These are phyloP conservation scores for Trissoscelio sp. DNA, from an alignment of 2,888 invertebrate genomes.

Conservation along the genomic window DNA sequence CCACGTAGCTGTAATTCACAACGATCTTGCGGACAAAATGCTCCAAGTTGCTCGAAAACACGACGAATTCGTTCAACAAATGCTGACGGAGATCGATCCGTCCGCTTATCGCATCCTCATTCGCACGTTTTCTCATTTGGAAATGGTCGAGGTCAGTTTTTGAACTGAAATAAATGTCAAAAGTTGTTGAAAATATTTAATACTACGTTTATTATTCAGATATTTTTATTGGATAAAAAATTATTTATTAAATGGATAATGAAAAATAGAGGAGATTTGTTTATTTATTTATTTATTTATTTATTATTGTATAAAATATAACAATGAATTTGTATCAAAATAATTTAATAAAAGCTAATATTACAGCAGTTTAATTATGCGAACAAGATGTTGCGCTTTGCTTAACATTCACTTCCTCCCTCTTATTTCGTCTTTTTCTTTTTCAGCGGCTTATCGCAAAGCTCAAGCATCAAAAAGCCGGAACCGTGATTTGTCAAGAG, in stretches of 20 bases:
- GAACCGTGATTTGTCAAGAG: slow-evolving; percentile 73
- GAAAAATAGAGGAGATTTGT: too few relatives aligned
- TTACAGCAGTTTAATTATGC: slow-evolving; percentile 10
- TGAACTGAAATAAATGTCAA: too few relatives aligned
- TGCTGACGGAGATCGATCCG: slow-evolving; percentile 74
- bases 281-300: too few relatives aligned
- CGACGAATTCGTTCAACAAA: slow-evolving; percentile 71
- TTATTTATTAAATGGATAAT: too few relatives aligned
- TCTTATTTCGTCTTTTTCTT: slow-evolving; percentile 21
- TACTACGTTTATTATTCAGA: too few relatives aligned
- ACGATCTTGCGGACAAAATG: slow-evolving; percentile 73
- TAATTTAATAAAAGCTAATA: too few relatives aligned
- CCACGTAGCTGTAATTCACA: slow-evolving; percentile 77
- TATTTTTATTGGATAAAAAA: too few relatives aligned
- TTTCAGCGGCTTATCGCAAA: slow-evolving; percentile 72
- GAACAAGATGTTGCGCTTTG: not conserved
- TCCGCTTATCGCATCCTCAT: slow-evolving; percentile 74
- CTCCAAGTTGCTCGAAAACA: slow-evolving; percentile 74
- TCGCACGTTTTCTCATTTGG: slow-evolving; percentile 73
- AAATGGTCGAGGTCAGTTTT: slow-evolving; percentile 45
- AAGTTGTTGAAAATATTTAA: too few relatives aligned
- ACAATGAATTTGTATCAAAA: too few relatives aligned
- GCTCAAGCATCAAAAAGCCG: slow-evolving; percentile 54
- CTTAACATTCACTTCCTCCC: slow-evolving; percentile 3
- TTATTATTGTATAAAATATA: too few relatives aligned